A percentile compares a stretch with the other conserved stretches of the same genome.
Conservation (phyloP, 2,113 vertebrate genomes). For the Piliocolobus tephrosceles region DNA sequence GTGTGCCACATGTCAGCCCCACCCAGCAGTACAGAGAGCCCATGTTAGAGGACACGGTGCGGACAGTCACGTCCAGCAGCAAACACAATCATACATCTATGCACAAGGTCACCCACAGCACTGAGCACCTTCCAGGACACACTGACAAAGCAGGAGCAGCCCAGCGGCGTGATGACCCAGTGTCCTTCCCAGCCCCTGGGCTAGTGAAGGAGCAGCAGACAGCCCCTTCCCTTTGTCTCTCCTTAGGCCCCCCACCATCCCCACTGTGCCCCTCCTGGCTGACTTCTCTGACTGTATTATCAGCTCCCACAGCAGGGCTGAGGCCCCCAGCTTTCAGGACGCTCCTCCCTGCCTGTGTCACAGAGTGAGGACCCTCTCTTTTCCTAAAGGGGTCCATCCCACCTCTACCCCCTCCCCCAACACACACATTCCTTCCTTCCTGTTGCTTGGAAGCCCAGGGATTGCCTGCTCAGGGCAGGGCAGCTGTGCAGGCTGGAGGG, state of each 20-base stretch:
- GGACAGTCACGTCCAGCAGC: background rate
- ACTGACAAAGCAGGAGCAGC: background rate
- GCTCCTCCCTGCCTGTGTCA: background rate
- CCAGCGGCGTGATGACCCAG: background rate
- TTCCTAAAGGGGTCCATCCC: background rate
- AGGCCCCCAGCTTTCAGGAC: background rate
- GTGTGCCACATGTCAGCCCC: background rate
- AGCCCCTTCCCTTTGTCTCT: background rate
- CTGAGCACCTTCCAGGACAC: background rate
- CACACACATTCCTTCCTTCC: conserved; percentile 40
- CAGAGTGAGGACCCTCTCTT: background rate
- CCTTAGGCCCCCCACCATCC: background rate
- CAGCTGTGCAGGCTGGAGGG: conserved; percentile 4
- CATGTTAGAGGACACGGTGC: background rate
- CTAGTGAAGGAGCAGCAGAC: background rate
- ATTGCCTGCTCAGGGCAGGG: background rate
- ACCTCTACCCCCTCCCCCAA: background rate
- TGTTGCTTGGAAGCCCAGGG: conserved; percentile 46
- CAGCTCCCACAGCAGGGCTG: background rate
- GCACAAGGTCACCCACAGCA: conserved; percentile 30
- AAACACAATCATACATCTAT: background rate
- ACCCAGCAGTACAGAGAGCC: background rate
- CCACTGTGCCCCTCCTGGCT: background rate
- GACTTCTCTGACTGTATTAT: background rate
- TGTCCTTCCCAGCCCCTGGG: background rate